phyloP scores from a whole-genome alignment of 2,888 invertebrate species.

The Iphiclides podalirius region DNA sequence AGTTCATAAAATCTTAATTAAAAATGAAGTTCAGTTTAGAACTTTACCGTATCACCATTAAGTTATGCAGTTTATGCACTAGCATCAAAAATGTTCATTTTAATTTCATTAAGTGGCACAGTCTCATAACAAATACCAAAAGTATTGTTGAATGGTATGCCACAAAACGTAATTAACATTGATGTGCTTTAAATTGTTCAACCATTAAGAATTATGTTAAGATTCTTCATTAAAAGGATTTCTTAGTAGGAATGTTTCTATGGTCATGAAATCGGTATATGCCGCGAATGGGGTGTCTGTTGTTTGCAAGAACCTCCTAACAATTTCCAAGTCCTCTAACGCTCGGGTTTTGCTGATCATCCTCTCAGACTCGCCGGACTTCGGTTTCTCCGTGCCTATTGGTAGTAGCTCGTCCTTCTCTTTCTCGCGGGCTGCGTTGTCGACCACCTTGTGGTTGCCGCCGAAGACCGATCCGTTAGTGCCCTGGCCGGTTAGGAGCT shows the following conservation, averaged over 20 bases:
- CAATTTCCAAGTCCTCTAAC: slow-evolving; percentile 41
- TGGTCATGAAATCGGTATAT: slow-evolving; percentile 2
- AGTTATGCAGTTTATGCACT: too few relatives aligned
- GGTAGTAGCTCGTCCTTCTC: slow-evolving; percentile 32
- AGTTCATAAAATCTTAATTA: too few relatives aligned
- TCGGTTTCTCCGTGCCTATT: slow-evolving; percentile 40
- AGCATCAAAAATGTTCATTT: too few relatives aligned
- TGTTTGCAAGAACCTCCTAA: slow-evolving; percentile 39
- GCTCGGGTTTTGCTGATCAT: slow-evolving; percentile 37
- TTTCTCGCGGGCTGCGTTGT: slow-evolving; percentile 1
- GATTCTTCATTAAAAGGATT: slow-evolving; percentile 14
- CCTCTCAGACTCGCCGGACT: slow-evolving; percentile 34
- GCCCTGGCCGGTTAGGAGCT: slow-evolving; percentile 45
- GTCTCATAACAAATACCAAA: too few relatives aligned
- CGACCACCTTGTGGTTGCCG: slow-evolving; percentile 39
- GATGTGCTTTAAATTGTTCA: too few relatives aligned
- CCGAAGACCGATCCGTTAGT: slow-evolving; percentile 48
- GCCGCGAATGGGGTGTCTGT: slow-evolving; percentile 27
- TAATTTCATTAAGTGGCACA: too few relatives aligned
- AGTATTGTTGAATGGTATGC: too few relatives aligned
- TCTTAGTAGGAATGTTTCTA: slow-evolving; percentile 17
- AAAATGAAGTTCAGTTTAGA: too few relatives aligned
- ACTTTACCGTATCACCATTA: too few relatives aligned
- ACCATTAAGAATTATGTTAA: too few relatives aligned
- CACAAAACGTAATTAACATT: too few relatives aligned